Base-by-base conservation (phyloP, 2,113 vertebrate species). In the Mobula birostris region DNA sequence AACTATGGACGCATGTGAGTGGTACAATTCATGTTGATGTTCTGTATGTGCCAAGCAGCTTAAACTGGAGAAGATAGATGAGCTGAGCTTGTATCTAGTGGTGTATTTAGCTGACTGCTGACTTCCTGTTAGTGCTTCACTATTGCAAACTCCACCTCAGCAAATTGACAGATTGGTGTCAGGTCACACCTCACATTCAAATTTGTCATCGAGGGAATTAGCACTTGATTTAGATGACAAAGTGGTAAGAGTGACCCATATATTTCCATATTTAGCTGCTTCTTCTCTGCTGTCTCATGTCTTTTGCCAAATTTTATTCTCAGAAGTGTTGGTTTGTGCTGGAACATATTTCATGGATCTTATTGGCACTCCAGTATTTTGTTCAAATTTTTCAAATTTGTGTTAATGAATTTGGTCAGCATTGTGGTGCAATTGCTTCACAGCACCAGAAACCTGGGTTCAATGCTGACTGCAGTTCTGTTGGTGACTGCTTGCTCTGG, bases 1-100 rank as follows among this genome's bases (percentile, higher is more conserved):
- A 48, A 48, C 48, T 48, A 48, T 48, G 48, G 1, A 48, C 48
- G 48, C 48, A 90, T 66, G 4, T 32, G 85, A 66, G 58, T 32
- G 61, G 32, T n/a, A 17, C 27, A 68, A 32, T 90, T 90, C 15
- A 32, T 63, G 58, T 17, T 32, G 32, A 90, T 66, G 56, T 61
- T 87, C 14, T 88, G 56, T 63, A 63, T 56, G 29, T 12, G 12
- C 7, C 76, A 32, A 27, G 76, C 58, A 88, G 24, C n/a, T 63
- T 88, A 88, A 88, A 63, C 83, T 88, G 83, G 83, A 90, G n/a
- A 66, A 24, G 91, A 93, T 93, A 76, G 15, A 93, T 74, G 91
- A 29, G 70, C 91, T 17, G 11, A 5, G 40, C 32, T 74, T 48
- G 66, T 93, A 90, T 90, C 85, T 90, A n/a, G 61, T 90, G 11